Conservation (phyloP, 2,797 vertebrate genomes). For the Cynodonichthys magdalenae region DNA sequence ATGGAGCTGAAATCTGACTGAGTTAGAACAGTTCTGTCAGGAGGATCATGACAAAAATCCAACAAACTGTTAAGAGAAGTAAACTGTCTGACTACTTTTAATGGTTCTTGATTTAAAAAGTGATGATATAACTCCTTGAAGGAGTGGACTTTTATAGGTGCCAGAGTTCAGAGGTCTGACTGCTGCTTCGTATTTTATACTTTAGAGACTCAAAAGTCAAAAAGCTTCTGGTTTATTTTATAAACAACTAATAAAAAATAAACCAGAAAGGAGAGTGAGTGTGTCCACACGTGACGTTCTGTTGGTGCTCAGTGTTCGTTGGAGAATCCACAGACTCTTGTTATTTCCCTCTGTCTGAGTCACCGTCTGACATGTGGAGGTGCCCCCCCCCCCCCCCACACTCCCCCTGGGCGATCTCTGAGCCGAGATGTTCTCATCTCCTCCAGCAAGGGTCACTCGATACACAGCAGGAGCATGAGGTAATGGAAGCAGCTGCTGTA, state of each 20-base stretch:
- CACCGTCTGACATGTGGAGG: conserved; percentile 25
- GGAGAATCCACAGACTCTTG: conserved; percentile 49
- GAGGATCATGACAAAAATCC: too few species aligned
- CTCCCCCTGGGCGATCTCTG: conserved; percentile 7
- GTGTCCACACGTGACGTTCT: neutral
- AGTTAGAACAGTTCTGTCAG: too few species aligned
- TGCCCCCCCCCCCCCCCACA: conserved; percentile 24
- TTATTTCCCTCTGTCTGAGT: conserved; percentile 39
- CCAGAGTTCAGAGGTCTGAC: too few species aligned
- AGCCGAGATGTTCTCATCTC: conserved; percentile 15
- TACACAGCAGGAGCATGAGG: neutral
- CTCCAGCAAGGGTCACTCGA: conserved; percentile 8
- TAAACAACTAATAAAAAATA: neutral
- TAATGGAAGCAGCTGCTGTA: conserved; percentile 26
- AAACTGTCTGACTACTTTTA: too few species aligned
- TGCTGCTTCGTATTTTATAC: too few species aligned
- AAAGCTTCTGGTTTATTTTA: neutral
- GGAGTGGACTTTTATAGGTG: too few species aligned
- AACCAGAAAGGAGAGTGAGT: neutral
- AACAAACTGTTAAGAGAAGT: too few species aligned
- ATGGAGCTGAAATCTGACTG: too few species aligned
- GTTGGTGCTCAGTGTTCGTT: neutral
- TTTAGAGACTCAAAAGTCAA: neutral
- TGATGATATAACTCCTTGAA: too few species aligned
- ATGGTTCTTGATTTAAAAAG: too few species aligned